Evolutionary conservation across 2,113 vertebrate species (phyloP), one percentile per base, ranked within the genome.

Genomic region (Falcunculus frontatus): DNA sequence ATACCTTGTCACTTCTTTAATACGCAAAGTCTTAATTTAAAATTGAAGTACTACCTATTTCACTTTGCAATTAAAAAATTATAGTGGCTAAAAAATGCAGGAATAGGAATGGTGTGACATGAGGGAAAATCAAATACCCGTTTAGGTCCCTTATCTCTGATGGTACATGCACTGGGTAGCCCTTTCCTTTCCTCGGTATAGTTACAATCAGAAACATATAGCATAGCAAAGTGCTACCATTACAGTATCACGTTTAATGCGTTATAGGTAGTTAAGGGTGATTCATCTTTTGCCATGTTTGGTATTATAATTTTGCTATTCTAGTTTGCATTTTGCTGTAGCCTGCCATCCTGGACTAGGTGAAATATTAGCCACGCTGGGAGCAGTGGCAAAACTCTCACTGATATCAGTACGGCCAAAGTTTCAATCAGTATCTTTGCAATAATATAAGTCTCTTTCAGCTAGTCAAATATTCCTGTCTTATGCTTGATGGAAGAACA

Each of bases 1-100:
- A 96, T 90, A 79, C 50, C 5, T 14, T 93, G 46, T 39, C 49
- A 93, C 59, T 57, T 96, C 53, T 94, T 95, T 96, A 95, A 89
- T 84, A 59, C 9, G 42, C 39, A 39, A 68, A 94, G 46, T 52
- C 49, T 27, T 69, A 86, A 96, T 97, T 96, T 96, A 89, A 97
- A 97, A 95, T 67, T 84, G 93, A 95, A 52, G 16, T 8, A 56
- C 13, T 47, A 20, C 35, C 56, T 77, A 35, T 93, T 84, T 65
- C 86, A 82, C 20, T 93, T 94, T 87, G 65, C 25, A 83, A 82
- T 94, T 86, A 67, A 94, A 90, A 35, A 33, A 92, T 26, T 10
- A 8, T 73, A 30, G 11, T 25, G 44, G 20, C 15, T 95, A 68
- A 93, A 90, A 76, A 75, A 32, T 50, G 6, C 39, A 89, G 14